These are phyloP conservation scores for Zoanthus gigantus DNA, from an alignment of 92 coral and sea anemone species.

Conservation along the genomic window DNA sequence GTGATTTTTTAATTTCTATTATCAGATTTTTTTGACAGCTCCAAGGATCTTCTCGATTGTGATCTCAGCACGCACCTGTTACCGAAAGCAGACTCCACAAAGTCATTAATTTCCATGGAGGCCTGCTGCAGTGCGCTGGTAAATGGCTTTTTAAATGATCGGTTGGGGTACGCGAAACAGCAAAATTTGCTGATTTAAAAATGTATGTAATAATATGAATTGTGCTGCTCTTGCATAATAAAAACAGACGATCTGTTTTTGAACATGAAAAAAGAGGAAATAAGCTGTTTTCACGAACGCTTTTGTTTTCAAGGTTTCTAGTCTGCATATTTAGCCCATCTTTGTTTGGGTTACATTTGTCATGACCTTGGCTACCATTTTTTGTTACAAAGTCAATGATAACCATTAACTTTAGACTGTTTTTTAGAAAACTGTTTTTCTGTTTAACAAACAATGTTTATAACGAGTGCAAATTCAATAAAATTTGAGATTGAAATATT, in stretches of 20 bases:
- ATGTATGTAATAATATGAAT: neutral
- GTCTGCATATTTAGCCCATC: neutral
- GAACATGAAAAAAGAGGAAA: neutral
- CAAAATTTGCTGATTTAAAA: neutral
- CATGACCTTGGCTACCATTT: neutral
- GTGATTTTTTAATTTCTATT: neutral
- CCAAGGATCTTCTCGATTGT: constrained; percentile 8
- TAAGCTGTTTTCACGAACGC: neutral
- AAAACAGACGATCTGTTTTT: neutral
- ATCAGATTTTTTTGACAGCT: constrained; percentile 36
- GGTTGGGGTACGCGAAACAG: neutral
- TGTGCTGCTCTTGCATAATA: neutral
- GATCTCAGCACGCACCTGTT: constrained; percentile 40
- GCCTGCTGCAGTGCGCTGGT: constrained; percentile 30
- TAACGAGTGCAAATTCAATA: neutral
- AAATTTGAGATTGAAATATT: neutral
- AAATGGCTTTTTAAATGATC: constrained; percentile 12
- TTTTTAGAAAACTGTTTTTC: neutral
- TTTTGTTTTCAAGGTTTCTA: neutral
- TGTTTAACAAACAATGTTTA: too few species aligned
- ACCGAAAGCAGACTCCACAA: constrained; percentile 14
- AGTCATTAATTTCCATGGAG: constrained; percentile 36
- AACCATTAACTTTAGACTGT: too few species aligned
- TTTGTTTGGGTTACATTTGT: neutral
- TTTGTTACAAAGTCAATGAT: neutral